These are phyloP conservation scores for Protophormia terraenovae DNA, from an alignment of 2,888 invertebrate species.

Conservation along the genomic window DNA sequence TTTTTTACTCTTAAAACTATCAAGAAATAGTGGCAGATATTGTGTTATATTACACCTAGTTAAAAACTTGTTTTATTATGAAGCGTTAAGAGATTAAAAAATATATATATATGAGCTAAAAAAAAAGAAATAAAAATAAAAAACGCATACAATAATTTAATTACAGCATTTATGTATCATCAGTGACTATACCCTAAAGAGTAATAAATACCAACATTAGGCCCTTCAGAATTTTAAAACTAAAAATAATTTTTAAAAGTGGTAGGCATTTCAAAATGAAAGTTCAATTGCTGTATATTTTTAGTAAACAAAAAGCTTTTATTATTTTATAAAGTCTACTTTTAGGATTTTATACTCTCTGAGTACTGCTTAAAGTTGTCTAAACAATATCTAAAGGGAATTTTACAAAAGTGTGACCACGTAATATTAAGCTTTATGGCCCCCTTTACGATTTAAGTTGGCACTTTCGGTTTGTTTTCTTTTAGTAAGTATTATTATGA, in stretches of 20 bases:
- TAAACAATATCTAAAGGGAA: no score
- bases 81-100: slow-evolving; percentile 10
- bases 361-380: no score
- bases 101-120: background rate
- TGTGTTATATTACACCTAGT: slow-evolving; percentile 17
- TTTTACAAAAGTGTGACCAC: no score
- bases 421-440: background rate
- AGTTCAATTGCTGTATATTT: no score
- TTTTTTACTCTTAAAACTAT: background rate
- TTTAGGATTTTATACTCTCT: no score
- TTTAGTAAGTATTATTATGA: slow-evolving; percentile 17
- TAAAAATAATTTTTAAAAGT: no score
- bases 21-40: background rate
- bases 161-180: slow-evolving; percentile 56
- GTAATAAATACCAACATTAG: background rate
- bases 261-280: no score
- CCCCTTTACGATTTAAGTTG: background rate
- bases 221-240: background rate
- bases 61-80: slow-evolving; percentile 29
- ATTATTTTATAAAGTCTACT: no score
- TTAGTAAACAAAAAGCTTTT: no score
- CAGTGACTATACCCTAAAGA: slow-evolving; percentile 20
- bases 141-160: slow-evolving; percentile 45
- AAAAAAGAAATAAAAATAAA: background rate
- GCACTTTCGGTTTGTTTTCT: background rate